Percentiles rank a stretch among this genome's conserved stretches.
Evolutionary conservation across 2,888 invertebrate genomes (phyloP).

Genomic region (Desoria tigrina): DNA sequence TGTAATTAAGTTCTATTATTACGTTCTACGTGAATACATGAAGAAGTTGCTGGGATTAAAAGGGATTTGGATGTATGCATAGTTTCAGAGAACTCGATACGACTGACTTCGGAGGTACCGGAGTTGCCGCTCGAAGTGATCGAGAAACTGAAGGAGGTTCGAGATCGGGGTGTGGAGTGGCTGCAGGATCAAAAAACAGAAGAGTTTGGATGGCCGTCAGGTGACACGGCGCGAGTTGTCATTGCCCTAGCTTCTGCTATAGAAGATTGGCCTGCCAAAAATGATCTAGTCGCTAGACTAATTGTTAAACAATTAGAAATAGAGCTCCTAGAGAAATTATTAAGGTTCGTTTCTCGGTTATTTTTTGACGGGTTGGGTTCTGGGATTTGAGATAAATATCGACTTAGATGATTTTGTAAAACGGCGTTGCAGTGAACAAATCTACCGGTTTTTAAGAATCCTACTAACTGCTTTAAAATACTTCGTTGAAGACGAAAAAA

Average conservation of each 20-base stretch:
- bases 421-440: too few relatives aligned
- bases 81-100: constrained; percentile 1
- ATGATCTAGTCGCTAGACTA: constrained; percentile 70
- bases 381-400: too few relatives aligned
- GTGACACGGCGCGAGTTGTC: constrained; percentile 80
- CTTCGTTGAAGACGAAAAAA: too few relatives aligned
- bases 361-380: not conserved
- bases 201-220: constrained; percentile 70
- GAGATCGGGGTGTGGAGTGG: constrained; percentile 70
- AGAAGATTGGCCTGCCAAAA: constrained; percentile 58
- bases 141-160: constrained; percentile 45
- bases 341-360: constrained; percentile 65
- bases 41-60: too few relatives aligned
- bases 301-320: constrained; percentile 85
- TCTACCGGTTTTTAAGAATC: too few relatives aligned
- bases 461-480: too few relatives aligned
- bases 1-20: too few relatives aligned
- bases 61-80: too few relatives aligned
- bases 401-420: too few relatives aligned
- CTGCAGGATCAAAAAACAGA: constrained; percentile 63
- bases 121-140: not conserved
- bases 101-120: not conserved
- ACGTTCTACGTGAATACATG: too few relatives aligned
- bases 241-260: constrained; percentile 69
- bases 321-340: constrained; percentile 77